Percentiles rank a stretch among this genome's conserved stretches.
phyloP scores from a whole-genome alignment of 2,888 invertebrate species.

The Galerucella calmariensis region DNA sequence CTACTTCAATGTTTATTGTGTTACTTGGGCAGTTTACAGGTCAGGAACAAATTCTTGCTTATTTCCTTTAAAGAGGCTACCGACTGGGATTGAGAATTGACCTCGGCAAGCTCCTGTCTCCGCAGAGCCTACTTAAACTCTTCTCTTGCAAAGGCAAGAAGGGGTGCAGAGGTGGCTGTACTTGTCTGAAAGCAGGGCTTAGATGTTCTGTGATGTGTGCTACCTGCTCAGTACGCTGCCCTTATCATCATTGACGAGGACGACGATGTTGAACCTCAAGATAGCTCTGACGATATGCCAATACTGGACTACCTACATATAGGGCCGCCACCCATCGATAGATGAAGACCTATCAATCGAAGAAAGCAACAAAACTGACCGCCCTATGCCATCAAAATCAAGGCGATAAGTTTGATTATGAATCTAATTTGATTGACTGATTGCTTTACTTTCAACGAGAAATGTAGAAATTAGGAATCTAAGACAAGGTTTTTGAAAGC shows the following conservation, averaged over 20 bases:
- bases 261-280: slow-evolving; percentile 19
- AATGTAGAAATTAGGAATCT: too few species aligned
- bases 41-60: too few species aligned
- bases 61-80: too few species aligned
- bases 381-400: background rate
- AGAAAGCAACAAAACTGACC: background rate
- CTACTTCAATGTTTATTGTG: too few species aligned
- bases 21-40: too few species aligned
- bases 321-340: background rate
- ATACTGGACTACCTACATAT: background rate
- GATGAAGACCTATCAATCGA: background rate
- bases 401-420: background rate
- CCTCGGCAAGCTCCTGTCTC: background rate
- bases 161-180: background rate
- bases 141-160: background rate
- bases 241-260: slow-evolving; percentile 14
- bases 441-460: too few species aligned
- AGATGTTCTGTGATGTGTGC: background rate
- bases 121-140: background rate
- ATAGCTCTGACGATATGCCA: slow-evolving; percentile 2
- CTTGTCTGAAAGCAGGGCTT: slow-evolving; percentile 2
- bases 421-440: too few species aligned
- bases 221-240: slow-evolving; percentile 15
- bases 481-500: too few species aligned
- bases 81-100: background rate